Percentiles rank a stretch among this genome's conserved stretches.
These are phyloP conservation scores for Drosophila lutescens DNA, from an alignment of 2,888 invertebrate genomes.

Conservation along the genomic window DNA sequence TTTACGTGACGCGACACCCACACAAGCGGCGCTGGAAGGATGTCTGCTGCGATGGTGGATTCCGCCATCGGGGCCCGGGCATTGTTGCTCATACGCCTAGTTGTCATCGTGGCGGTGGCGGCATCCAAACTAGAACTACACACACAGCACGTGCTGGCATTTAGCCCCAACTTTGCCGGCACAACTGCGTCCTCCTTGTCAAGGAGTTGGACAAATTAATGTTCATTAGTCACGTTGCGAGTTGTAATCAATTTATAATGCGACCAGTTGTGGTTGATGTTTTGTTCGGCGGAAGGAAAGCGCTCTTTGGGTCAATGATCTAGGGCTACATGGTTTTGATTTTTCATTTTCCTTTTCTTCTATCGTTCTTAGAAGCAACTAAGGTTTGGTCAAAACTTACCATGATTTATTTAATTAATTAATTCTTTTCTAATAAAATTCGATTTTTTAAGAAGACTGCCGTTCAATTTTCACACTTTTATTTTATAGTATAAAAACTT, in stretches of 20 bases:
- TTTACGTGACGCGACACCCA: slow-evolving; percentile 60
- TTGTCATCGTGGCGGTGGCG: slow-evolving; percentile 49
- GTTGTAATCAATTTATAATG: slow-evolving; percentile 71
- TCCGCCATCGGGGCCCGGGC: slow-evolving; percentile 22
- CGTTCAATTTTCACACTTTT: neutral
- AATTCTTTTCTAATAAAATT: too few relatives aligned
- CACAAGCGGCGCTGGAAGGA: slow-evolving; percentile 27
- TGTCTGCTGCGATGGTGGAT: slow-evolving; percentile 21
- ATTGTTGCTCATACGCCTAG: slow-evolving; percentile 51
- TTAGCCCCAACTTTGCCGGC: slow-evolving; percentile 52
- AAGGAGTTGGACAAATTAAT: slow-evolving; percentile 70
- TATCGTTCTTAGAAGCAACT: neutral
- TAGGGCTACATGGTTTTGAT: neutral
- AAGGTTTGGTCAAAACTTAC: too few relatives aligned
- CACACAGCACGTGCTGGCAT: slow-evolving; percentile 54
- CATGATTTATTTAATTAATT: too few relatives aligned
- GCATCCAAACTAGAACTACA: slow-evolving; percentile 32
- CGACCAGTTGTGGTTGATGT: slow-evolving; percentile 69
- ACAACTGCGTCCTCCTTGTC: slow-evolving; percentile 45
- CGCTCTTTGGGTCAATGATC: slow-evolving; percentile 23
- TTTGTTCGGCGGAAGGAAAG: slow-evolving; percentile 4
- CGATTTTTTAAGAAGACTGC: neutral
- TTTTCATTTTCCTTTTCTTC: neutral
- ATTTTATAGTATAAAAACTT: neutral
- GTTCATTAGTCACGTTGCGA: slow-evolving; percentile 72